phyloP scores from a whole-genome alignment of 2,797 vertebrate species.

The Spheniscus humboldti region DNA sequence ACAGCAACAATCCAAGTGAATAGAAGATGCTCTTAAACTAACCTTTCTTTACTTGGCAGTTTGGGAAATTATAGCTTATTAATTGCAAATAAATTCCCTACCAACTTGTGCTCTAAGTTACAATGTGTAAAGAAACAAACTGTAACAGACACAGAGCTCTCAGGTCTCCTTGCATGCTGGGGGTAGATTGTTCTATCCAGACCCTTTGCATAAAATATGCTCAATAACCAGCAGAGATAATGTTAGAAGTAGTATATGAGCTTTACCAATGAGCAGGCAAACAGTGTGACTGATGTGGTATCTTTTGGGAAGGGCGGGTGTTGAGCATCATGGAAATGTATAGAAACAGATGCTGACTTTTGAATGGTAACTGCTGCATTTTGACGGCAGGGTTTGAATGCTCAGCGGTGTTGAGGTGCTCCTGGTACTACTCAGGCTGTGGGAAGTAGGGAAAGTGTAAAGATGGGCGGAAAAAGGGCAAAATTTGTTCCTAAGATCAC shows the following conservation, averaged over 20 bases:
- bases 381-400: neutral
- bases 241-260: neutral
- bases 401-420: neutral
- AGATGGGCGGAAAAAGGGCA: neutral
- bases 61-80: constrained; percentile 1
- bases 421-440: neutral
- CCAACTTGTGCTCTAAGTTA: neutral
- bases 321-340: neutral
- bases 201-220: neutral
- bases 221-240: neutral
- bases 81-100: neutral
- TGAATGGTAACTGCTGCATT: neutral
- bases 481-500: neutral
- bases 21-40: neutral
- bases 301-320: neutral
- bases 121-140: neutral
- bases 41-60: neutral
- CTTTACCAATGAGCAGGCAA: neutral
- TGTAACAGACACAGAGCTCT: neutral
- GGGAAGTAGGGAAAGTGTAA: neutral
- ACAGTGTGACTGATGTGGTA: too few species aligned
- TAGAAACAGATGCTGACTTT: neutral
- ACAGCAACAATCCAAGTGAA: neutral
- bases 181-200: neutral
- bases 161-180: neutral